A percentile compares a stretch with the other conserved stretches of the same genome.
These are phyloP conservation scores for Oscheius sp. DNA, from an alignment of 1,140 invertebrate genomes.

Conservation along the genomic window DNA sequence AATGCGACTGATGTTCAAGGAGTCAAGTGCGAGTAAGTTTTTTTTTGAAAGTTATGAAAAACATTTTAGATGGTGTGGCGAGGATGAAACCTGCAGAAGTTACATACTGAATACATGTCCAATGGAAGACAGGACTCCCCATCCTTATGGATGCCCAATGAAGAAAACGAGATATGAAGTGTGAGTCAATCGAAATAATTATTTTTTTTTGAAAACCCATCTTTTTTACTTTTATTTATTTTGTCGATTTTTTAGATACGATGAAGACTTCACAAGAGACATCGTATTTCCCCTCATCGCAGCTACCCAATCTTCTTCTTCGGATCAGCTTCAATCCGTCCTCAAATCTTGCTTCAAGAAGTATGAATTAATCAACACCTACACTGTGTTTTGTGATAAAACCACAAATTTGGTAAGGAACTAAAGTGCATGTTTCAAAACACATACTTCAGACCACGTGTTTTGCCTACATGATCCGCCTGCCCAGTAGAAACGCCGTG, in stretches of 20 bases:
- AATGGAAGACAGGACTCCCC: conserved; percentile 13
- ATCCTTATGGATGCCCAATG: conserved; percentile 20
- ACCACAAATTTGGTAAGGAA: neutral
- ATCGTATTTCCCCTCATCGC: conserved; percentile 28
- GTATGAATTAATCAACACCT: conserved; percentile 5
- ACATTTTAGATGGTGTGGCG: conserved; percentile 16
- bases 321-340: neutral
- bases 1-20: conserved; percentile 19
- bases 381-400: conserved; percentile 19
- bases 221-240: neutral
- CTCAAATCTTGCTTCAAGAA: conserved; percentile 12
- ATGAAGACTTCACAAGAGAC: conserved; percentile 26
- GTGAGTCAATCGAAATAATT: neutral
- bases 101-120: conserved; percentile 7
- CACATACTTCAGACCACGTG: conserved; percentile 22
- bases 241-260: conserved; percentile 1
- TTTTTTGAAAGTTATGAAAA: neutral
- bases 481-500: conserved; percentile 19
- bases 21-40: neutral
- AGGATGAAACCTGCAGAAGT: neutral
- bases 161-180: neutral
- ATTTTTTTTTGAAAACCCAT: neutral
- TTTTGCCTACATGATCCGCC: conserved; percentile 28
- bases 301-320: neutral
- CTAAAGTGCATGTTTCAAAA: neutral